Evolutionary conservation across 2,888 invertebrate species (phyloP), one percentile per base, ranked within the genome.

Genomic region (Pecten maximus): DNA sequence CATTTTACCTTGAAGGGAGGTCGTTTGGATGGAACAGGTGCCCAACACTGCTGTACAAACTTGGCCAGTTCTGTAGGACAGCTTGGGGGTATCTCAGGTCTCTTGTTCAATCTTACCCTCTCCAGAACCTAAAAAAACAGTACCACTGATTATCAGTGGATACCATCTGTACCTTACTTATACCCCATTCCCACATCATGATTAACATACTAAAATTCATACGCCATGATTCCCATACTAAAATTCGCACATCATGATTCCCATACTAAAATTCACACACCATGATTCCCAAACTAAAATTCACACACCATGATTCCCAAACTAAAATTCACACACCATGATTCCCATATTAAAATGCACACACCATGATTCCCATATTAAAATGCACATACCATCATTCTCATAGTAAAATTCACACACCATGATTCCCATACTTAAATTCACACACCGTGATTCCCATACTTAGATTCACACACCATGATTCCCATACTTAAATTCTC

Each of bases 1-100:
- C 23, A 23, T 35, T 35, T 90, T 91, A 95, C 96, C 94, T 95
- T 95, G 90, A 96, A 96, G 40, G 93, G 91, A 12, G 96, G 95
- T 91, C 96, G 92, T 54, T 90, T 93, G 16, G 95, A 94, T n/a
- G 96, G 95, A 40, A 94, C 95, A 28, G 94, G 94, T 74, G 95
- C 92, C 96, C 96, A 96, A 93, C 96, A 96, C 40, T 90, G 90
- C 4, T 91, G 74, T 35, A 96, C 95, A n/a, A 96, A 94, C 23
- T 91, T 89, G 8, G 91, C 35, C 87, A 96, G 91, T 1, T 93
- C 93, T 40, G 92, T 89, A 8, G 96, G 96, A 90, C 95, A 96
- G 8, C 91, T 89, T 8, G 87, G 89, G 16, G 96, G 96, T n/a
- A 96, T 93, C 40, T 92, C 93, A 19, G 95, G 96, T 88, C 96